Evolutionary conservation across 2,888 invertebrate species (phyloP).

Genomic region (Lagria hirta): DNA sequence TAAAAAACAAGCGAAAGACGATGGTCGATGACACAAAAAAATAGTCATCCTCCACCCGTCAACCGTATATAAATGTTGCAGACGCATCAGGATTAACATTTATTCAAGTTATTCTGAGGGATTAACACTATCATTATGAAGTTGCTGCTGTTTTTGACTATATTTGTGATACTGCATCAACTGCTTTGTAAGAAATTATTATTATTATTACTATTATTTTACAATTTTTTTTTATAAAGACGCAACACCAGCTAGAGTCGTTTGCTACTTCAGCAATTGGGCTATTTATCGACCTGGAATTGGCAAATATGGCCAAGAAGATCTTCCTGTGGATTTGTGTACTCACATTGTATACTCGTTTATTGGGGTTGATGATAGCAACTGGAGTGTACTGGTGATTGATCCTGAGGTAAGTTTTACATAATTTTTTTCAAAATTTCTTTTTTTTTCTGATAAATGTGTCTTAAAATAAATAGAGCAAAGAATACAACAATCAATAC

Average conservation of each 20-base stretch:
- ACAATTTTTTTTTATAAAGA: slow-evolving; percentile 23
- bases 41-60: slow-evolving; percentile 23
- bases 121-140: slow-evolving; percentile 13
- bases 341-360: slow-evolving; percentile 89
- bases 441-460: background rate
- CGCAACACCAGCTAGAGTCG: slow-evolving; percentile 51
- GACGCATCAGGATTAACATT: slow-evolving; percentile 21
- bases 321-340: slow-evolving; percentile 79
- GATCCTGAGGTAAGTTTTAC: slow-evolving; percentile 72
- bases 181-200: slow-evolving; percentile 9
- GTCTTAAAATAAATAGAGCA: too few species aligned
- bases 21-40: slow-evolving; percentile 38
- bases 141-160: slow-evolving; percentile 1
- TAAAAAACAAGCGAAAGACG: slow-evolving; percentile 2
- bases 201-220: slow-evolving; percentile 6
- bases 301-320: slow-evolving; percentile 80
- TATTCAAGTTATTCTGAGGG: slow-evolving; percentile 11
- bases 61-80: slow-evolving; percentile 27
- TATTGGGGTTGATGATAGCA: slow-evolving; percentile 78
- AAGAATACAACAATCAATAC: too few species aligned
- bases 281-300: slow-evolving; percentile 81
- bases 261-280: slow-evolving; percentile 78
- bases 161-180: slow-evolving; percentile 2
- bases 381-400: slow-evolving; percentile 75
- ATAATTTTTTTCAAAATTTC: too few species aligned